A percentile compares a stretch with the other conserved stretches of the same genome.
These are phyloP conservation scores for Zaprionus taronus DNA, from an alignment of 1,140 invertebrate species.

Conservation along the genomic window DNA sequence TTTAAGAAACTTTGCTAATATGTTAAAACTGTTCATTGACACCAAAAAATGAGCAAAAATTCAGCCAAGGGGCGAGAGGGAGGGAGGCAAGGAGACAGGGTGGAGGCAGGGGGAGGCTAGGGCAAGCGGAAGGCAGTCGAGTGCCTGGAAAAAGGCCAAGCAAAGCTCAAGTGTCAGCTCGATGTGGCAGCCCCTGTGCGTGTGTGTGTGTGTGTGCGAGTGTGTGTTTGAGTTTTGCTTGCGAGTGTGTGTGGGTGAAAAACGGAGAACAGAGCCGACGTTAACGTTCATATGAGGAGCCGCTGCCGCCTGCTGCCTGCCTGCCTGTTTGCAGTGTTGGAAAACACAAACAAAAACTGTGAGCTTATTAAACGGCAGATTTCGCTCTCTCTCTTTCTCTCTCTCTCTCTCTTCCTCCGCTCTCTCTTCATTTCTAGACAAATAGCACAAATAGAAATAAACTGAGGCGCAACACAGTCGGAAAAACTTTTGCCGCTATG, in stretches of 20 bases:
- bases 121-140: conserved; percentile 22
- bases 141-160: conserved; percentile 55
- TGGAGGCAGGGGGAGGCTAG: background rate
- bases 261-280: background rate
- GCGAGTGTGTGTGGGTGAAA: conserved; percentile 18
- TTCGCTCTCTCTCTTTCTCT: conserved; percentile 12
- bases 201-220: conserved; percentile 5
- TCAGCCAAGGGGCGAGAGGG: conserved; percentile 22
- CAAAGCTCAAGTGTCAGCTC: conserved; percentile 54
- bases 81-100: background rate
- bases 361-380: conserved; percentile 79
- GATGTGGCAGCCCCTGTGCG: background rate
- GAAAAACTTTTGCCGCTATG: conserved; percentile 67
- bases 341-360: conserved; percentile 82
- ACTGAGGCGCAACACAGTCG: conserved; percentile 41
- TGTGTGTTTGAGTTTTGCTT: conserved; percentile 62
- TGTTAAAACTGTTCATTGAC: conserved; percentile 83
- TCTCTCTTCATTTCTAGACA: conserved; percentile 53
- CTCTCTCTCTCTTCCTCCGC: background rate
- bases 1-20: conserved; percentile 83
- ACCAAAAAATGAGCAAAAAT: conserved; percentile 79
- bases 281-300: conserved; percentile 54
- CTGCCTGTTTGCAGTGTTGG: conserved; percentile 74
- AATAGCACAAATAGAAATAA: conserved; percentile 79
- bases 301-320: conserved; percentile 6